Conservation (phyloP, 2,888 invertebrate species). For the Pammene aurita region DNA sequence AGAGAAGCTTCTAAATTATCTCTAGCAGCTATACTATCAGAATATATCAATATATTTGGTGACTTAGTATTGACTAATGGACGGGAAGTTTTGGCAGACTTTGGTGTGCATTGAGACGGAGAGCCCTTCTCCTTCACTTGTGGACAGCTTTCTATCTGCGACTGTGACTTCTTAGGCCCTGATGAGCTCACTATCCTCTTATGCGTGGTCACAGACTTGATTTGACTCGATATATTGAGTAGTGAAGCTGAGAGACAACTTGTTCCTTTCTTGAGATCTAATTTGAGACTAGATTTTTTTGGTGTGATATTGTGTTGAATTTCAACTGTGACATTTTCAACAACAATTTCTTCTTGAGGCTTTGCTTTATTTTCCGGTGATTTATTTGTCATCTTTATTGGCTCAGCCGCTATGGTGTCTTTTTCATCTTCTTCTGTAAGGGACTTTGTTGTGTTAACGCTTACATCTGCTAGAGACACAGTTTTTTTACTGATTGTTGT, state of each 20-base stretch:
- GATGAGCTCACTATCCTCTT: constrained; percentile 76
- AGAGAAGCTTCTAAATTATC: constrained; percentile 89
- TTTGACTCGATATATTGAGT: constrained; percentile 79
- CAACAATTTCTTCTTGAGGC: constrained; percentile 60
- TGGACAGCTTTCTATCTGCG: constrained; percentile 59
- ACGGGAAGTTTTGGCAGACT: constrained; percentile 77
- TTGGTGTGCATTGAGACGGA: constrained; percentile 64
- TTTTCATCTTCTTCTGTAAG: constrained; percentile 63
- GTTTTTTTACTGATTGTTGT: constrained; percentile 55
- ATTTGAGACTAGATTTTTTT: constrained; percentile 76
- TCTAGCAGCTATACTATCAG: constrained; percentile 89
- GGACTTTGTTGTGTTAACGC: constrained; percentile 73
- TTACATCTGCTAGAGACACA: constrained; percentile 73
- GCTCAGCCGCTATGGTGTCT: constrained; percentile 50
- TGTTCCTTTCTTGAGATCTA: constrained; percentile 76
- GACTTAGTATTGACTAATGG: constrained; percentile 86
- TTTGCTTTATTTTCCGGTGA: constrained; percentile 51
- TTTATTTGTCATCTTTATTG: constrained; percentile 49
- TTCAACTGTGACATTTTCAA: constrained; percentile 79
- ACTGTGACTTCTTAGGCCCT: constrained; percentile 70
- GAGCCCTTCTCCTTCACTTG: constrained; percentile 64
- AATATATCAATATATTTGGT: constrained; percentile 91
- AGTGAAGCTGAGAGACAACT: constrained; percentile 73
- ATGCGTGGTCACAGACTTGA: constrained; percentile 78
- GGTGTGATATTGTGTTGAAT: constrained; percentile 79